Conservation (phyloP, 2,888 invertebrate species). For the Agrenia bidenticulata region DNA sequence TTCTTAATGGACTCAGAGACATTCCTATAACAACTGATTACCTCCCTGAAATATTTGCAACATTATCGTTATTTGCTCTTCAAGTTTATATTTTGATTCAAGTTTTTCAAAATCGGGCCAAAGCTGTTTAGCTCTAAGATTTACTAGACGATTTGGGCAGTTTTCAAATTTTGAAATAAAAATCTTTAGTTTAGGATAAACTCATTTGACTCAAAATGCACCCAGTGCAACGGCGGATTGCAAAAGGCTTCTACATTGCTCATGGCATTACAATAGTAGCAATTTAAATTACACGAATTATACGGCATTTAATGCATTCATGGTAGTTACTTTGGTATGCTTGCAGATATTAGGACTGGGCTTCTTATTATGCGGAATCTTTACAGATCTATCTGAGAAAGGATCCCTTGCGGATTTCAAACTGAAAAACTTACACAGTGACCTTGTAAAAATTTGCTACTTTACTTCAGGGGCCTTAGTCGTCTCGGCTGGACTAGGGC, state of each 20-base stretch:
- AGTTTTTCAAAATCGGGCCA: neutral
- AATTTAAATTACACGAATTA: neutral
- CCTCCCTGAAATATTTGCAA: neutral
- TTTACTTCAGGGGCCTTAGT: neutral
- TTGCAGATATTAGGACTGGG: no score
- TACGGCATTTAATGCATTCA: no score
- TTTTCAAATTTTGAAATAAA: no score
- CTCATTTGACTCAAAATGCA: neutral
- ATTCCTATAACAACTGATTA: conserved; percentile 9
- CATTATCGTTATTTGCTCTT: neutral
- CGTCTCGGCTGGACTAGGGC: neutral
- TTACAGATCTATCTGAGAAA: no score
- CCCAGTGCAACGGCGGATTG: neutral
- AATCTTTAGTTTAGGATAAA: no score
- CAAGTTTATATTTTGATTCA: conserved; percentile 1
- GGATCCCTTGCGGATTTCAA: no score
- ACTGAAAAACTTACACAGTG: no score
- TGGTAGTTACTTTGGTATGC: no score
- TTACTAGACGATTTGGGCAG: no score
- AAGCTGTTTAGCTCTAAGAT: neutral
- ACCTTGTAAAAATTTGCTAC: conserved; percentile 5
- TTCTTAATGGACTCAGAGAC: neutral
- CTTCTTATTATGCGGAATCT: no score
- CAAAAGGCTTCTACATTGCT: neutral
- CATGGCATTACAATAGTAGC: conserved; percentile 1